Percentiles rank a stretch among this genome's conserved stretches.
Conservation (phyloP, 2,888 invertebrate genomes). For the Psylliodes chrysocephalus region DNA sequence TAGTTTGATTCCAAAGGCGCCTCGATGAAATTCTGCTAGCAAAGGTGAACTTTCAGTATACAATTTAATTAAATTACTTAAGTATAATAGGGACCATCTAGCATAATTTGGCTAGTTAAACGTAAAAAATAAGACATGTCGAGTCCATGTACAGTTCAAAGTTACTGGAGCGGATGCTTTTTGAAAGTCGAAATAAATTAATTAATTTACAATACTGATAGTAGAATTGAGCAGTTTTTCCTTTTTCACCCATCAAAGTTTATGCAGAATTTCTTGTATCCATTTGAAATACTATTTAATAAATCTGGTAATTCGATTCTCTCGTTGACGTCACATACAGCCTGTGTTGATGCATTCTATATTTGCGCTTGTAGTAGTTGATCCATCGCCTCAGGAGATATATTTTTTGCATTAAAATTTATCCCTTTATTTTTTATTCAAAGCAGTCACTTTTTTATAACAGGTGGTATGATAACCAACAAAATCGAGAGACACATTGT, state of each 20-base stretch:
- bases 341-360: conserved; percentile 26
- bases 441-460: too few species aligned
- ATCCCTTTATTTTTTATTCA: too few species aligned
- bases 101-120: conserved; percentile 18
- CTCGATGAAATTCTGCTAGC: conserved; percentile 23
- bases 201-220: conserved; percentile 27
- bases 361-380: conserved; percentile 30
- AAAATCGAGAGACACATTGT: too few species aligned
- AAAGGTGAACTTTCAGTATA: conserved; percentile 5
- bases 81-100: too few species aligned
- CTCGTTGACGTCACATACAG: conserved; percentile 25
- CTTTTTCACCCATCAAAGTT: conserved; percentile 24
- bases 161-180: conserved; percentile 30
- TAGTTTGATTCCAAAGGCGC: conserved; percentile 47
- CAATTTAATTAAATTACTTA: conserved; percentile 21
- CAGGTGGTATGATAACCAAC: too few species aligned
- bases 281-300: conserved; percentile 22
- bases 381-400: conserved; percentile 22
- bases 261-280: conserved; percentile 29
- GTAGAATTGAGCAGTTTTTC: conserved; percentile 30
- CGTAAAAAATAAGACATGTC: conserved; percentile 13
- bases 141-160: conserved; percentile 28
- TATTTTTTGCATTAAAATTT: too few species aligned
- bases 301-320: conserved; percentile 23
- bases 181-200: conserved; percentile 32